A percentile compares a stretch with the other conserved stretches of the same genome.
Evolutionary conservation across 2,113 vertebrate genomes (phyloP).

Genomic region (Coreoperca whiteheadi): DNA sequence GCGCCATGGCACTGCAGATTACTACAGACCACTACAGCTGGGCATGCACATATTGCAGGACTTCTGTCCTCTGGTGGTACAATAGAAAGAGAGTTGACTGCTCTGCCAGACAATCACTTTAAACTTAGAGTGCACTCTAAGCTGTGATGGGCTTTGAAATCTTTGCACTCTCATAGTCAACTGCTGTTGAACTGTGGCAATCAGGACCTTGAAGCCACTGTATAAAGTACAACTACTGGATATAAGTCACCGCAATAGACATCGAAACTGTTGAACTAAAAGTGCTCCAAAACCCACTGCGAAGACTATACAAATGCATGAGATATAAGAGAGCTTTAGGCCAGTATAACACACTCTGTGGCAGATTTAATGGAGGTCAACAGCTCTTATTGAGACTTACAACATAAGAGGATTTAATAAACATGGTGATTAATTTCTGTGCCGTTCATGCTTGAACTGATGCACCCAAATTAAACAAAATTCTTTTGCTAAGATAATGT

Average conservation of each 20-base stretch:
- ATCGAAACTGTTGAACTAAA: conserved; percentile 3
- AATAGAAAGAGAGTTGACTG: conserved; percentile 47
- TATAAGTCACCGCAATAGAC: background rate
- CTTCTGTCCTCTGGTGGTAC: conserved; percentile 42
- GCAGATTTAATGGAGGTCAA: conserved; percentile 38
- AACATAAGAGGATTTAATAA: conserved; percentile 29
- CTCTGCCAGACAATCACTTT: conserved; percentile 54
- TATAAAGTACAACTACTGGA: conserved; percentile 30
- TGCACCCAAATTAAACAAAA: conserved; percentile 25
- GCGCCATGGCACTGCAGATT: conserved; percentile 79
- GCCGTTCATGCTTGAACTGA: conserved; percentile 10
- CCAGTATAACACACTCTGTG: conserved; percentile 18
- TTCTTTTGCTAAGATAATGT: conserved; percentile 32
- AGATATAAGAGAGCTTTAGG: conserved; percentile 9
- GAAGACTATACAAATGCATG: conserved; percentile 15
- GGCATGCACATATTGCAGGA: conserved; percentile 50
- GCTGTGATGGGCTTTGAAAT: conserved; percentile 29
- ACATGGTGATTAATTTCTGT: conserved; percentile 33
- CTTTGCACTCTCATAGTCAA: conserved; percentile 2
- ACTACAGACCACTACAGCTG: conserved; percentile 72
- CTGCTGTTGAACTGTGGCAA: conserved; percentile 39
- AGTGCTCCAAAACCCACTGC: conserved; percentile 30
- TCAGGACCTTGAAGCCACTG: conserved; percentile 9
- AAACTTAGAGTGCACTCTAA: conserved; percentile 58
- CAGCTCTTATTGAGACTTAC: conserved; percentile 35